Percentiles rank a stretch among this genome's conserved stretches.
phyloP scores from a whole-genome alignment of 2,888 invertebrate species.

The Monochamus alternatus region DNA sequence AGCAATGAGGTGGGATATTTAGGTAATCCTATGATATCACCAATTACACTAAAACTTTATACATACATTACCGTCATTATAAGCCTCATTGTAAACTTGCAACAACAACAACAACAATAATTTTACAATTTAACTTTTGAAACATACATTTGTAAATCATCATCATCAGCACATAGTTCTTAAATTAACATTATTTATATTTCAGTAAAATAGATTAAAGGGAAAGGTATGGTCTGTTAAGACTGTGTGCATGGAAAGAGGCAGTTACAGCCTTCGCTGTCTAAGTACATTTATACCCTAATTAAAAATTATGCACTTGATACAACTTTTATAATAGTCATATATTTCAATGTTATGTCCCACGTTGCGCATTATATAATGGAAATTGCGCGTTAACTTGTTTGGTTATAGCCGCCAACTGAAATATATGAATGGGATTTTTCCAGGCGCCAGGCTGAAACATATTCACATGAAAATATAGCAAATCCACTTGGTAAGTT shows the following conservation, averaged over 20 bases:
- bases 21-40: too few relatives aligned
- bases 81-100: too few relatives aligned
- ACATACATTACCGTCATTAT: too few relatives aligned
- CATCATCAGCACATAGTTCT: too few relatives aligned
- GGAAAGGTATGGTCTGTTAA: too few relatives aligned
- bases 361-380: constrained; percentile 18
- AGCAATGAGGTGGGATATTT: too few relatives aligned
- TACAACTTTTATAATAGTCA: constrained; percentile 25
- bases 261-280: not conserved
- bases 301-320: constrained; percentile 22
- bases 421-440: constrained; percentile 18
- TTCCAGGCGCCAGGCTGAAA: not conserved
- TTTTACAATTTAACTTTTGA: too few relatives aligned
- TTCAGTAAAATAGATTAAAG: too few relatives aligned
- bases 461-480: not conserved
- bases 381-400: constrained; percentile 13
- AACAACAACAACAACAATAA: too few relatives aligned
- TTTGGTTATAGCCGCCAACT: constrained; percentile 9
- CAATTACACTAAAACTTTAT: too few relatives aligned
- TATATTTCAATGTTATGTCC: constrained; percentile 28
- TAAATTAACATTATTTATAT: too few relatives aligned
- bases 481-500: not conserved
- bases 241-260: not conserved
- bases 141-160: too few relatives aligned
- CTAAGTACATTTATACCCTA: constrained; percentile 16